Percentiles rank a stretch among this genome's conserved stretches.
Evolutionary conservation across 2,113 vertebrate species (phyloP).

Genomic region (Atherinomorus stipes): DNA sequence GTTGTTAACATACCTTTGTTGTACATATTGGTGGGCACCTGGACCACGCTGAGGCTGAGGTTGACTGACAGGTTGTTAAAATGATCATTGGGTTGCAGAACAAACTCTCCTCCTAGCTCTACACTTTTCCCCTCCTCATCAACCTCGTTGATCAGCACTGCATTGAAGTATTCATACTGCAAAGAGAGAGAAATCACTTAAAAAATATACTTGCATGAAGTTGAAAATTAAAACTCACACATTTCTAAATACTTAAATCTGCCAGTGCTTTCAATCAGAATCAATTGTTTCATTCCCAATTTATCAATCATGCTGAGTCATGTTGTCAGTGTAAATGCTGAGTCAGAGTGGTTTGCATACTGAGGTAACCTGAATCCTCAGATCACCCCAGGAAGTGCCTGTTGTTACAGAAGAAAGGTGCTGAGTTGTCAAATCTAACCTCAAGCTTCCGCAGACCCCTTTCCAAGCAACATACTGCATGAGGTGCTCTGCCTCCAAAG

Average conservation of each 20-base stretch:
- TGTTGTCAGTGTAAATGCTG: slow-evolving; percentile 35
- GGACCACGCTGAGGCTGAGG: slow-evolving; percentile 95
- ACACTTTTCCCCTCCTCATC: slow-evolving; percentile 93
- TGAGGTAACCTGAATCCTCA: slow-evolving; percentile 63
- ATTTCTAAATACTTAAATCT: background rate
- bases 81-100: slow-evolving; percentile 96
- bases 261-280: background rate
- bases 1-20: slow-evolving; percentile 85
- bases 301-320: slow-evolving; percentile 20
- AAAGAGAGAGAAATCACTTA: slow-evolving; percentile 35
- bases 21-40: slow-evolving; percentile 99
- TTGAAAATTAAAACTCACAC: slow-evolving; percentile 5
- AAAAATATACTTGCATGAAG: background rate
- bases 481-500: slow-evolving; percentile 51
- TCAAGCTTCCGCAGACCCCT: slow-evolving; percentile 23
- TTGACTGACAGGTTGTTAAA: slow-evolving; percentile 99
- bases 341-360: slow-evolving; percentile 46
- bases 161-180: slow-evolving; percentile 99
- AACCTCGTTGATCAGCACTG: slow-evolving; percentile 95
- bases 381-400: slow-evolving; percentile 54
- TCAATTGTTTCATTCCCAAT: background rate
- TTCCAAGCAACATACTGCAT: slow-evolving; percentile 49
- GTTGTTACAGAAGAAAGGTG: slow-evolving; percentile 56
- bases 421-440: slow-evolving; percentile 60
- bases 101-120: slow-evolving; percentile 95